phyloP scores from a whole-genome alignment of 2,113 vertebrate genomes.

The Cettia cetti region DNA sequence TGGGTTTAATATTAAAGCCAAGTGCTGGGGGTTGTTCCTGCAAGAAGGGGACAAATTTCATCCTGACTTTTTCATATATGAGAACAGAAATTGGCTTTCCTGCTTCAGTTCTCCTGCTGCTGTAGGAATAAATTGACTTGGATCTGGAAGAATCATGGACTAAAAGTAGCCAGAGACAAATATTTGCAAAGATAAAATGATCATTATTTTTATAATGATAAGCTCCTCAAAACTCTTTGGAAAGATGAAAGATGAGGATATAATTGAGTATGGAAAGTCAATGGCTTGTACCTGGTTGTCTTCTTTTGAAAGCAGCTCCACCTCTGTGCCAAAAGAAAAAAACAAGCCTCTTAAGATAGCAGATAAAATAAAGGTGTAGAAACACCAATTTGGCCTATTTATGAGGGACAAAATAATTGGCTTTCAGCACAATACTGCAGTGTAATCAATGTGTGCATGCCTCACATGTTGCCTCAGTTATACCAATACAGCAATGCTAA shows the following conservation, averaged over 20 bases:
- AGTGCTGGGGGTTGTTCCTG: not conserved
- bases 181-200: not conserved
- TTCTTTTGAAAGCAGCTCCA: not conserved
- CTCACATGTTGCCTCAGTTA: accelerated
- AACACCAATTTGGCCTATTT: not conserved
- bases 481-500: not conserved
- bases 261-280: not conserved
- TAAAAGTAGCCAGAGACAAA: not conserved
- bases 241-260: not conserved
- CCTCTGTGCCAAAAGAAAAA: not conserved
- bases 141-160: not conserved
- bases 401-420: not conserved
- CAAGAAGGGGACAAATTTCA: not conserved
- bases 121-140: not conserved
- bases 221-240: not conserved
- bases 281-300: not conserved
- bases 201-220: not conserved
- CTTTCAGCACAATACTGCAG: not conserved
- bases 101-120: not conserved
- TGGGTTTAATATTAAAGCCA: not conserved
- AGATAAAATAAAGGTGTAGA: not conserved
- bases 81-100: not conserved
- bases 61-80: not conserved
- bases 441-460: not conserved
- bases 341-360: not conserved